Base-by-base conservation (phyloP, 2,113 vertebrate species). In the Balaenoptera acutorostrata region DNA sequence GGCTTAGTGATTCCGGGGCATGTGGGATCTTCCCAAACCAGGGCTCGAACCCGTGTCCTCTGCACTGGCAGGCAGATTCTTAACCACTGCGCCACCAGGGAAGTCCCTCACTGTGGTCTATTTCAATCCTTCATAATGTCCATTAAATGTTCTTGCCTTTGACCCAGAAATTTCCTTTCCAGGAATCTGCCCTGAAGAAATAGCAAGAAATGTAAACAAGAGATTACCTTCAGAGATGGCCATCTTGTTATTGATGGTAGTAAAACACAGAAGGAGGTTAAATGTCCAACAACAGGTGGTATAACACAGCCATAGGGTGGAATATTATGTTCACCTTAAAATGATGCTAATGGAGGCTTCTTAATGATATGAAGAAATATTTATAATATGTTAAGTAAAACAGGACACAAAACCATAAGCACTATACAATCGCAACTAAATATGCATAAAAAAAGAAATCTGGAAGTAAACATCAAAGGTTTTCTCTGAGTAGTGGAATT, bases 101-200 rank as follows among this genome's bases (percentile, higher is more conserved):
- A 17, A 52, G 15, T 52, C 49, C 49, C 49, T 52, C 25, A 46
- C 59, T 36, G 57, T 59, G 8, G 27, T 77, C 55, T 87, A 64
- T 83, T 95, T 97, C 55, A 61, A 63, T 77, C 36, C 33, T 52
- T 93, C 49, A 27, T 31, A 13, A 68, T 18, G 44, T 83, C 20
- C 86, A 93, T 88, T 75, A 74, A 89, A 64, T 6, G 2, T 84
- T 66, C 57, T 78, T 93, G 27, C 41, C 44, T 74, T 91, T 89
- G 23, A 64, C 61, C 63, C 14, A 86, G 10, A 86, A 71, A 86
- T 88, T 80, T 93, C 55, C 77, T 89, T 83, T 81, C 88, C 89
- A 96, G 78, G 93, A 96, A 89, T 91, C 61, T 82, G 9, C 27
- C 41, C 29, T 55, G n/a, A 83, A 94, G 88, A 78, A 87, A 94